Base-by-base conservation (phyloP, 1,140 invertebrate species). In the Pseudobourletiella spinata region DNA sequence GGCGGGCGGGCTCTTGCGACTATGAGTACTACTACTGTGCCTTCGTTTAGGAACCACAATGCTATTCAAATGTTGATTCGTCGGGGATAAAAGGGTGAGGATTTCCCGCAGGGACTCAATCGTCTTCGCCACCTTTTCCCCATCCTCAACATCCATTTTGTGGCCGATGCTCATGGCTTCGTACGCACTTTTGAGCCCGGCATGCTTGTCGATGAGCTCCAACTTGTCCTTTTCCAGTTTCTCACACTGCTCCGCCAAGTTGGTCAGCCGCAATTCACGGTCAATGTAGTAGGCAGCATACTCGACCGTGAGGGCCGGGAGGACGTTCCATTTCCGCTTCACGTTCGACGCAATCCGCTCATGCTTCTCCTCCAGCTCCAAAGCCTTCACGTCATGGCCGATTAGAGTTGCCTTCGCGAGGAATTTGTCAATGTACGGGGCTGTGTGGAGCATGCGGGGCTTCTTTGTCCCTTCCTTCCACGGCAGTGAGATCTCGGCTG, bases 261-360 rank as follows among this genome's bases (percentile, higher is more conserved):
- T 39, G 15, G 52, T 26, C n/a, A 89, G 82, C 11, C 89, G 78
- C 2, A 82, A 78, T 71, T 90, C 87, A 35, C 89, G 80, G 78
- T 95, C 92, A 42, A 94, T 76, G 74, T 91, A 97, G 74, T 97
- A 97, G 14, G 87, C 89, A 42, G 95, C 88, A 74, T 95, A 98
- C 75, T 97, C 94, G 0, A 95, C 87, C 56, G 86, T 92, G 59
- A 85, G 91, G 0, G 92, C 90, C 0, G 92, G 91, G 2, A 89
- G 84, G 54, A 95, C 87, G 73, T 95, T 89, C 87, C 92, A 95
- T 70, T 95, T 95, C 71, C 91, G 92, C 6, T 87, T 82, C 6
- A 94, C 84, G 71, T 95, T 90, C 1, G 85, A 83, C 2, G 92
- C 73, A 2, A 86, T 84, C 35, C 88, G 83, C 55, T 88, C 70